Percentiles rank a stretch among this genome's conserved stretches.
phyloP scores from a whole-genome alignment of 2,113 vertebrate genomes.

The Psammodynastes pulverulentus region DNA sequence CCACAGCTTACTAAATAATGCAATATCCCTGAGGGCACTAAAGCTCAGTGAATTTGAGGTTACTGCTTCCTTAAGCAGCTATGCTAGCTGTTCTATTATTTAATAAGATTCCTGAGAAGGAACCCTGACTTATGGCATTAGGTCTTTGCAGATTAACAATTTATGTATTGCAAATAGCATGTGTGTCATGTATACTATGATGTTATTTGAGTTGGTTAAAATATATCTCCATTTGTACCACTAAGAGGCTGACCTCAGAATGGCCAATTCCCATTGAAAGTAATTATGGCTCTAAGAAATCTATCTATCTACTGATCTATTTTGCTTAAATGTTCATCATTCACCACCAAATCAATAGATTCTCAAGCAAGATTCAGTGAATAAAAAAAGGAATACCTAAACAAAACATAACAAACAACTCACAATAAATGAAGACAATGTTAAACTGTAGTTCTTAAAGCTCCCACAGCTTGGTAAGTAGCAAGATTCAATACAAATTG shows the following conservation, averaged over 20 bases:
- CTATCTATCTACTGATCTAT: background rate
- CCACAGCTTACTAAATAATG: background rate
- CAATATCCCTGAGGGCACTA: background rate
- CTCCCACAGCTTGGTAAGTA: background rate
- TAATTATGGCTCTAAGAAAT: background rate
- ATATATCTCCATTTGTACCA: too few relatives aligned
- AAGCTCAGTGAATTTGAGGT: background rate
- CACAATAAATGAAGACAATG: background rate
- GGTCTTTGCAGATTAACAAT: background rate
- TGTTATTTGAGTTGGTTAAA: background rate
- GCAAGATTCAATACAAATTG: background rate
- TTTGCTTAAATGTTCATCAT: background rate
- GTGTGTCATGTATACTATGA: background rate
- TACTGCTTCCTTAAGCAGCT: background rate
- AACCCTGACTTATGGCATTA: background rate
- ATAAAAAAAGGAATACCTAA: background rate
- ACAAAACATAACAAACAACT: background rate
- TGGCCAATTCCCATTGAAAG: background rate
- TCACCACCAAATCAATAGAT: background rate
- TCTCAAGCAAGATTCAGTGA: background rate
- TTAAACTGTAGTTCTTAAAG: background rate
- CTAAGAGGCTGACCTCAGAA: background rate
- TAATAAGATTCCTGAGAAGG: background rate
- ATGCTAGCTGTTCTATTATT: background rate
- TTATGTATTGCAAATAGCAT: background rate